Base-by-base conservation (phyloP, 2,888 invertebrate genomes). In the Dromius quadrimaculatus region DNA sequence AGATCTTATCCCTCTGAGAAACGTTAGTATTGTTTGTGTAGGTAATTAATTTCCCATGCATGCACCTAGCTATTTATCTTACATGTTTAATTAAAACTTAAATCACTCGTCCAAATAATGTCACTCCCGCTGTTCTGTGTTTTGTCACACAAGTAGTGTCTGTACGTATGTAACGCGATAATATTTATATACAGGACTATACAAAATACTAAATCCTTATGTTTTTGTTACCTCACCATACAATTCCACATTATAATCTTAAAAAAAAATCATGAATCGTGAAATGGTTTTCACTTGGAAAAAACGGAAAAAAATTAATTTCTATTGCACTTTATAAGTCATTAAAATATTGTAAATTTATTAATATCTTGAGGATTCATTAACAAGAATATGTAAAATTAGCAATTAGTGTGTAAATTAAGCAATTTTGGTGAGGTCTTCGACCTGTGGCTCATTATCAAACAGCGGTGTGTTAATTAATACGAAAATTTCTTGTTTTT, bases 11-110 rank as follows among this genome's bases (percentile, higher is more conserved):
- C n/a, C n/a, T n/a, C n/a, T n/a, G n/a, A n/a, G n/a, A n/a, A 57
- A 20, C 50, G 43, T 28, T 45, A n/a, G 47, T 22, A 57, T 66
- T 69, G 59, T 69, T 61, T 57, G 34, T 59, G 57, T 61, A 59
- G 43, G 59, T 69, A 69, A 69, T 69, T 69, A 59, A 59, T 59
- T 59, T 69, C 57, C 47, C 41, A 59, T 69, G 43, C 43, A 69
- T 69, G 15, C 61, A 34, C 50, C 23, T 65, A 38, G 41, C 41
- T 66, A 65, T 65, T 65, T 65, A 65, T 65, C 65, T 65, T 50
- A 47, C 47, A 23, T 66, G 66, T 66, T 66, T 66, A 66, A 66
- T 66, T 66, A 66, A 66, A 57, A 66, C 50, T 66, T 66, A 66
- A 66, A 66, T 50, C 38, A 50, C 54, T 54, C 50, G 38, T 54